Percentiles rank a stretch among this genome's conserved stretches.
phyloP scores from a whole-genome alignment of 2,113 vertebrate species.

The Edolisoma coerulescens region DNA sequence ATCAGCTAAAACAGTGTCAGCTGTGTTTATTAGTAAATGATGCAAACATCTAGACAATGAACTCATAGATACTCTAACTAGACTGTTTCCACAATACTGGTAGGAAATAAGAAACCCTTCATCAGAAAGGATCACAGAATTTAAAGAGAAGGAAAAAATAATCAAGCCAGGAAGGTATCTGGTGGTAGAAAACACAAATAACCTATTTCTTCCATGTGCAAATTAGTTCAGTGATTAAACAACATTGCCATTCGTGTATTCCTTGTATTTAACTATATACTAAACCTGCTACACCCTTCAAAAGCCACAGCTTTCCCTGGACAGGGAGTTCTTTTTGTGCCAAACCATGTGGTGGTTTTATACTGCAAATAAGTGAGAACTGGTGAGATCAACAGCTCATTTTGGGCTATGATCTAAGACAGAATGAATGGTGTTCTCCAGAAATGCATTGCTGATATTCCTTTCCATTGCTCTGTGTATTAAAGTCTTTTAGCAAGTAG shows the following conservation, averaged over 20 bases:
- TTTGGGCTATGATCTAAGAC: conserved; percentile 8
- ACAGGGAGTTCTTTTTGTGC: background rate
- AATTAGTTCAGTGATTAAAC: background rate
- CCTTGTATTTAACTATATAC: background rate
- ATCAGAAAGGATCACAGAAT: background rate
- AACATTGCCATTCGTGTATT: background rate
- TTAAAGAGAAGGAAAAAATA: background rate
- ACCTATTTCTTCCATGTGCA: background rate
- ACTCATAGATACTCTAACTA: conserved; percentile 28
- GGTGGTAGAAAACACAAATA: background rate
- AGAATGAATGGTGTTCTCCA: background rate
- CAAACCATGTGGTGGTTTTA: conserved; percentile 1
- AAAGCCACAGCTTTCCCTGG: background rate
- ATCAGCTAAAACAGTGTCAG: conserved; percentile 37
- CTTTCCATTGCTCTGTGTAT: background rate
- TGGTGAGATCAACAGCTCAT: background rate
- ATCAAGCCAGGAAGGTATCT: background rate
- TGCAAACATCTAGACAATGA: conserved; percentile 5
- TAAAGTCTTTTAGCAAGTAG: background rate
- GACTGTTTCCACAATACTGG: conserved; percentile 34
- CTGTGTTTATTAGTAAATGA: conserved; percentile 54
- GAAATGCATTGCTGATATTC: background rate
- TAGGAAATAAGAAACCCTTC: conserved; percentile 19
- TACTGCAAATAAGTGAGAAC: background rate
- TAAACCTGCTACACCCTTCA: background rate